Evolutionary conservation across 2,888 invertebrate genomes (phyloP).

Genomic region (Congeria kusceri): DNA sequence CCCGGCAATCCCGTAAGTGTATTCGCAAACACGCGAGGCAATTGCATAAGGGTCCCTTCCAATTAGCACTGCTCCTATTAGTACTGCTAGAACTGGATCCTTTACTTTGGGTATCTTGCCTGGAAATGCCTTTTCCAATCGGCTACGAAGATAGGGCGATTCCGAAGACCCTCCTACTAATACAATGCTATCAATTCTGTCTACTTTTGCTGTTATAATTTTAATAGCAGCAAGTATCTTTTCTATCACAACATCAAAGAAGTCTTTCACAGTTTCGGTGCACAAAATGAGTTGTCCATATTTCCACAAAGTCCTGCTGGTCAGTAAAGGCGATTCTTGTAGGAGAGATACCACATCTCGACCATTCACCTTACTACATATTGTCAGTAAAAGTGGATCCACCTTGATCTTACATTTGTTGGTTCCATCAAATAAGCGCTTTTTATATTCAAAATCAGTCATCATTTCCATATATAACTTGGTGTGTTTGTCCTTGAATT

Average conservation of each 20-base stretch:
- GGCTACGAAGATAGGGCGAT: constrained; percentile 17
- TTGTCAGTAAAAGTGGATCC: no score
- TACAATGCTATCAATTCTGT: constrained; percentile 10
- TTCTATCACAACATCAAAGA: constrained; percentile 29
- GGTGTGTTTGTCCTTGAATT: no score
- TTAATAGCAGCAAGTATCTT: constrained; percentile 7
- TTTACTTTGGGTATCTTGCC: constrained; percentile 13
- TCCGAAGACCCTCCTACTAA: constrained; percentile 39
- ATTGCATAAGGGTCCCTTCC: constrained; percentile 36
- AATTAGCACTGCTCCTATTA: constrained; percentile 50
- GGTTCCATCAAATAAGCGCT: no score
- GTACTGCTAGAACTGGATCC: constrained; percentile 32
- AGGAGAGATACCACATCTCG: no score
- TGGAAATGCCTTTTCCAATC: constrained; percentile 17
- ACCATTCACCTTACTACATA: no score
- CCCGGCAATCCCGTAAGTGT: constrained; percentile 41
- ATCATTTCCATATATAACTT: no score
- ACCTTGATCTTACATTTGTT: no score
- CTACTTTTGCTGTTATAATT: neutral
- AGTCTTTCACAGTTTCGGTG: constrained; percentile 7
- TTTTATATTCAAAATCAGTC: no score
- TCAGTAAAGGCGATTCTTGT: no score
- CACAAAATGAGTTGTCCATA: constrained; percentile 29
- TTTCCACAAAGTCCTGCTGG: constrained; percentile 18
- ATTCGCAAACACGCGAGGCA: constrained; percentile 32